These are phyloP conservation scores for Corvus cornix DNA, from an alignment of 2,113 vertebrate species.

Conservation along the genomic window DNA sequence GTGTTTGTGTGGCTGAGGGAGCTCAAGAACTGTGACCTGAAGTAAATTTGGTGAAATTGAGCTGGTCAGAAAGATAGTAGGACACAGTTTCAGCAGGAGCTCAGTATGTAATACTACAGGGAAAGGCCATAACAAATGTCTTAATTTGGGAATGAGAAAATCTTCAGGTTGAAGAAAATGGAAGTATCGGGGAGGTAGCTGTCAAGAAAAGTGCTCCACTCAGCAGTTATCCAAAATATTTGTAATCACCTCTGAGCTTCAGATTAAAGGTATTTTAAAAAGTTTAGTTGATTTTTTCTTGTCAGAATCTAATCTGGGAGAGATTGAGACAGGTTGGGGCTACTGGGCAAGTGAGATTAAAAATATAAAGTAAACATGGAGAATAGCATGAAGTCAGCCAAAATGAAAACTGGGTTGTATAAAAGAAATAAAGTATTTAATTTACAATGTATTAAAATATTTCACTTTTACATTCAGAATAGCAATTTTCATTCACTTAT, in stretches of 20 bases:
- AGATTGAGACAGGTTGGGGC: neutral
- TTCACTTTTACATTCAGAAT: neutral
- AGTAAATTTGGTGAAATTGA: neutral
- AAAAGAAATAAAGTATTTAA: neutral
- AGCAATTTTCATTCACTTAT: neutral
- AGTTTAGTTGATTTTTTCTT: neutral
- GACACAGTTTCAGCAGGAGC: neutral
- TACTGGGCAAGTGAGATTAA: neutral
- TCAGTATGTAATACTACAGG: neutral
- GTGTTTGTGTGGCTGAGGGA: neutral
- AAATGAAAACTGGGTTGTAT: neutral
- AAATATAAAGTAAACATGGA: neutral
- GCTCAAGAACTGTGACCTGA: neutral
- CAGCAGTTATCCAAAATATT: neutral
- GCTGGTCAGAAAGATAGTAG: neutral
- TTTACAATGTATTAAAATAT: neutral
- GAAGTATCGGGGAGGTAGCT: neutral
- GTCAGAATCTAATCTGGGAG: neutral
- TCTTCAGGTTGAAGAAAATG: neutral
- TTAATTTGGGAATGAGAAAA: neutral
- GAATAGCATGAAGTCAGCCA: neutral
- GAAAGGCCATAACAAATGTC: neutral
- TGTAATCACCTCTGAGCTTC: neutral
- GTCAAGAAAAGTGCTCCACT: neutral
- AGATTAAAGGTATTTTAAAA: neutral